Percentiles rank a stretch among this genome's conserved stretches.
Conservation (phyloP, 2,888 invertebrate genomes). For the Tenthredo amoena region DNA sequence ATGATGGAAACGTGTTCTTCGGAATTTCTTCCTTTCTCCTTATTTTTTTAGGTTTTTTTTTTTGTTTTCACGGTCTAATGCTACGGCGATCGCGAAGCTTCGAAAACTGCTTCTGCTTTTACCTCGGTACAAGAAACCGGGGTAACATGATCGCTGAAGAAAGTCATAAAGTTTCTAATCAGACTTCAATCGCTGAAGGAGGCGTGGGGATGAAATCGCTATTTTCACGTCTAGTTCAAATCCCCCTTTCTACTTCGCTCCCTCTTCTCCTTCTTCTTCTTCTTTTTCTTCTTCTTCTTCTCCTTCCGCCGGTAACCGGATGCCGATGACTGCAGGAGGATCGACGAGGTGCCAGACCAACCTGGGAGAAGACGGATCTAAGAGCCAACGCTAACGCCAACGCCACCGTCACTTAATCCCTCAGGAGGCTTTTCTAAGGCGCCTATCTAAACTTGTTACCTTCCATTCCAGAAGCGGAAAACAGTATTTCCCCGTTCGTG, state of each 20-base stretch:
- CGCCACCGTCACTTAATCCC: slow-evolving; percentile 25
- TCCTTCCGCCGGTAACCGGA: slow-evolving; percentile 28
- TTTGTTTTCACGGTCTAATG: background rate
- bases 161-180: slow-evolving; percentile 47
- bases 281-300: background rate
- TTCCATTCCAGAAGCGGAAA: background rate
- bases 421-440: background rate
- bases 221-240: slow-evolving; percentile 29
- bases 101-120: background rate
- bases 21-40: background rate
- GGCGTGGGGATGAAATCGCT: slow-evolving; percentile 21
- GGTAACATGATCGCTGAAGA: background rate
- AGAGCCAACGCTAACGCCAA: slow-evolving; percentile 12
- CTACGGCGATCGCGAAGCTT: background rate
- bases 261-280: background rate
- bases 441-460: slow-evolving; percentile 46
- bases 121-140: slow-evolving; percentile 12
- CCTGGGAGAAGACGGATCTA: slow-evolving; percentile 37
- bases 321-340: slow-evolving; percentile 45
- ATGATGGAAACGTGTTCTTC: background rate
- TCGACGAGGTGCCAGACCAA: slow-evolving; percentile 34
- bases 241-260: background rate
- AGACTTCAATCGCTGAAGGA: slow-evolving; percentile 23
- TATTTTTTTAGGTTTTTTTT: background rate
- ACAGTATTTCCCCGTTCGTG: background rate